Conservation (phyloP, 2,113 vertebrate species). For the Dinomys branickii region DNA sequence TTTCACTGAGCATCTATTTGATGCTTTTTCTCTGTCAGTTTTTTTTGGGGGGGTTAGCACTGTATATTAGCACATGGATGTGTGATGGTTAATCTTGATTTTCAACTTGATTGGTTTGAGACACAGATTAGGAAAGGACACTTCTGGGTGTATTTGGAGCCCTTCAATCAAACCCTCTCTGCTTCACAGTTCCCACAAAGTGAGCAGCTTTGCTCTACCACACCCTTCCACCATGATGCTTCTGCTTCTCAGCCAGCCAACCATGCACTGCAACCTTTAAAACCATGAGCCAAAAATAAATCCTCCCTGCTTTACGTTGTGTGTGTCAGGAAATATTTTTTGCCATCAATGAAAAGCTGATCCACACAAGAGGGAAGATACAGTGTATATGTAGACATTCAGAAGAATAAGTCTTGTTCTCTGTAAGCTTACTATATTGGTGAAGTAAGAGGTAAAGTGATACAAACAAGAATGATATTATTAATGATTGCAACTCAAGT, state of each 20-base stretch:
- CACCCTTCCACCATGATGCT: not conserved
- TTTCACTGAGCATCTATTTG: conserved; percentile 34
- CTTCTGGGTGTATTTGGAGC: not conserved
- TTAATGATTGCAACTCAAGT: not conserved
- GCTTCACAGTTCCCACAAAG: not conserved
- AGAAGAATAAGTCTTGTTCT: not conserved
- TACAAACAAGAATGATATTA: conserved; percentile 1
- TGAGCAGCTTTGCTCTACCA: not conserved
- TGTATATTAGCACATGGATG: not conserved
- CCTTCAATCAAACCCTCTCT: not conserved
- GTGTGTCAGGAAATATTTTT: no score
- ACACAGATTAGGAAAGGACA: not conserved
- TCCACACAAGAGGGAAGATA: not conserved
- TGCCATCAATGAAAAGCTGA: not conserved
- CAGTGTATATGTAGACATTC: not conserved
- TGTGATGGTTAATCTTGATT: not conserved
- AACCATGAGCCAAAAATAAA: not conserved
- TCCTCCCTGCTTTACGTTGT: no score
- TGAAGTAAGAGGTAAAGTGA: conserved; percentile 12
- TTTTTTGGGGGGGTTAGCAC: not conserved
- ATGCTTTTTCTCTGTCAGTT: not conserved
- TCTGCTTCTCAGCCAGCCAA: not conserved
- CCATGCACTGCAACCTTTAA: not conserved
- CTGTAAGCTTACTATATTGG: not conserved
- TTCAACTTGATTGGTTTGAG: not conserved